Conservation (phyloP, 2,888 invertebrate genomes). For the Acrocera orbiculus region DNA sequence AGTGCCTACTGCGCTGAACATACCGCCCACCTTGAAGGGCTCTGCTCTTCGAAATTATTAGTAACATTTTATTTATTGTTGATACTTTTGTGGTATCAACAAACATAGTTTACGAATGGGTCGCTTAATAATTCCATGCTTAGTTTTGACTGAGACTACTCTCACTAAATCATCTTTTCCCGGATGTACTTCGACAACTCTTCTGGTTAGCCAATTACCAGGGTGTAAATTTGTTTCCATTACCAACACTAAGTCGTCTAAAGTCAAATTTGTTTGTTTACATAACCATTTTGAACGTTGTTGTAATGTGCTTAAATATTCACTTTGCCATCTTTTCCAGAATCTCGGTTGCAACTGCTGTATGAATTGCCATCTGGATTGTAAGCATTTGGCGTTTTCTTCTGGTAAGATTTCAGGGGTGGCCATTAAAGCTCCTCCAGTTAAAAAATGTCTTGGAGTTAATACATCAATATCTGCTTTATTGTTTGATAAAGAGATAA, state of each 20-base stretch:
- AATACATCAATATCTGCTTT: constrained; percentile 12
- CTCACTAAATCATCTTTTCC: constrained; percentile 16
- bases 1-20: too few relatives aligned
- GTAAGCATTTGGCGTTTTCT: too few relatives aligned
- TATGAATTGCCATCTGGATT: not conserved
- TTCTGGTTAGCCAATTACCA: constrained; percentile 15
- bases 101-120: too few relatives aligned
- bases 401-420: not conserved
- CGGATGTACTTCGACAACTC: constrained; percentile 14
- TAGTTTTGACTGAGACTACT: constrained; percentile 10
- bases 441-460: constrained; percentile 7
- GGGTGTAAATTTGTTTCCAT: constrained; percentile 4
- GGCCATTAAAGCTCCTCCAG: not conserved
- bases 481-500: constrained; percentile 13
- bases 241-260: constrained; percentile 9
- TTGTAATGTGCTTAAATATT: constrained; percentile 9
- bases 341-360: constrained; percentile 10
- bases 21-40: too few relatives aligned
- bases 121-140: not conserved
- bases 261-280: constrained; percentile 4
- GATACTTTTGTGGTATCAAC: too few relatives aligned
- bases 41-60: too few relatives aligned
- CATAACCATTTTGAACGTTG: constrained; percentile 9
- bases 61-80: too few relatives aligned
- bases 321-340: constrained; percentile 10